A percentile compares a stretch with the other conserved stretches of the same genome.
These are phyloP conservation scores for Phaenicophaeus curvirostris DNA, from an alignment of 2,797 vertebrate species.

Conservation along the genomic window DNA sequence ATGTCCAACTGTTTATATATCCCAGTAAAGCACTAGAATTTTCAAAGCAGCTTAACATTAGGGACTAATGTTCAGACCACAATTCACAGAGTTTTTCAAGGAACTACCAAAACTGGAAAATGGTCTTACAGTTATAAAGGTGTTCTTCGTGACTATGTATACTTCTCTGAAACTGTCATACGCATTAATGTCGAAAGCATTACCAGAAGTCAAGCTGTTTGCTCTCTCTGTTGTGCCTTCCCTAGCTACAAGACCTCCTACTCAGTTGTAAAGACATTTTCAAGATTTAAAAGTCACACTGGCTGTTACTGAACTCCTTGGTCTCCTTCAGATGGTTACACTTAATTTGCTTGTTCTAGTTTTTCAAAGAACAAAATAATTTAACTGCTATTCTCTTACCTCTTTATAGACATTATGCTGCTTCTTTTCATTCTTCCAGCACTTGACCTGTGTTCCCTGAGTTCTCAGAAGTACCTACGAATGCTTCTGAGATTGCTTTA, in stretches of 20 bases:
- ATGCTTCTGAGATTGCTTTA: not conserved
- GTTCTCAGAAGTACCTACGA: not conserved
- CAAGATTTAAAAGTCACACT: not conserved
- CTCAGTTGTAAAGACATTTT: not conserved
- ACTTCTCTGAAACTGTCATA: not conserved
- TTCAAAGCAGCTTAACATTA: not conserved
- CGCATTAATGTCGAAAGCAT: not conserved
- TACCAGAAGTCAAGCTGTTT: not conserved
- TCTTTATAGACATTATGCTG: not conserved
- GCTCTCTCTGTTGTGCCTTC: not conserved
- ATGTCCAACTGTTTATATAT: not conserved
- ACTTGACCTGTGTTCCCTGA: not conserved
- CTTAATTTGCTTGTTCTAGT: not conserved
- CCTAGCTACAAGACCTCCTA: not conserved
- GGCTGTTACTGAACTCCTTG: not conserved
- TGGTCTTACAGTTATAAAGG: not conserved
- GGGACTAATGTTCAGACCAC: not conserved
- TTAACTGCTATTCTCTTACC: not conserved
- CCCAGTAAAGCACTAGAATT: not conserved
- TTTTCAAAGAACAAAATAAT: slow-evolving; percentile 25
- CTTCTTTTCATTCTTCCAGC: not conserved
- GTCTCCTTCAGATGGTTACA: not conserved
- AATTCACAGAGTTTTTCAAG: not conserved
- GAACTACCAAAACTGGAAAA: not conserved
- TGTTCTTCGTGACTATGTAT: not conserved